Conservation (phyloP, 2,113 vertebrate species). For the Solea senegalensis region DNA sequence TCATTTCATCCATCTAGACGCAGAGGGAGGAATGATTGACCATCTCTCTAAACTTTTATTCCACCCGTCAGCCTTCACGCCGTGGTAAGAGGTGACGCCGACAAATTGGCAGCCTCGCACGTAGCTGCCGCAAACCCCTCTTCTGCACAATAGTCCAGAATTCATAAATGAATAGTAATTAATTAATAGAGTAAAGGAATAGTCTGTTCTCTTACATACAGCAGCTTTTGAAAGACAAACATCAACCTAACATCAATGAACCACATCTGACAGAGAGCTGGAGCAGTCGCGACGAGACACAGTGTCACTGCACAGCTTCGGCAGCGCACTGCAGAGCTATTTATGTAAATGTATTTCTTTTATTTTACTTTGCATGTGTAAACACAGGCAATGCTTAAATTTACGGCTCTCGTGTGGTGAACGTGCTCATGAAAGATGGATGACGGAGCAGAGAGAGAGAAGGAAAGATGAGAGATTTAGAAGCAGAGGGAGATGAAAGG, state of each 20-base stretch:
- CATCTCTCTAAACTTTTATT: slow-evolving; percentile 32
- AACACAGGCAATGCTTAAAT: slow-evolving; percentile 1
- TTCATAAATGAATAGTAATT: too few relatives aligned
- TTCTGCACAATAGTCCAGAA: not conserved
- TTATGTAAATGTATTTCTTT: slow-evolving; percentile 7
- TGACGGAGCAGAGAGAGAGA: slow-evolving; percentile 27
- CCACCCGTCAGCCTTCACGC: slow-evolving; percentile 27
- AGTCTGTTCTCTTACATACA: slow-evolving; percentile 2
- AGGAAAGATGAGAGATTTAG: slow-evolving; percentile 41
- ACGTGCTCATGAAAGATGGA: slow-evolving; percentile 37
- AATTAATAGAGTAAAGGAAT: not conserved
- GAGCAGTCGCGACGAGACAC: slow-evolving; percentile 2
- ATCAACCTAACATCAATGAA: slow-evolving; percentile 27
- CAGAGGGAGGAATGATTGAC: slow-evolving; percentile 11
- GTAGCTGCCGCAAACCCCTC: slow-evolving; percentile 1
- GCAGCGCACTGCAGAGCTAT: not conserved
- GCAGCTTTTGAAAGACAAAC: slow-evolving; percentile 6
- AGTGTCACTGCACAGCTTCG: not conserved
- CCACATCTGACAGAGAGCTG: not conserved
- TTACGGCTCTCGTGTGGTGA: not conserved
- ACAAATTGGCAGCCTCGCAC: slow-evolving; percentile 2
- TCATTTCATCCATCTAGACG: slow-evolving; percentile 13
- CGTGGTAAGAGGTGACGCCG: slow-evolving; percentile 26
- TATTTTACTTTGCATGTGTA: slow-evolving; percentile 2
- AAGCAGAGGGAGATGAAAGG: slow-evolving; percentile 27